phyloP scores from a whole-genome alignment of 2,888 invertebrate genomes.

The Microctonus hyperodae region DNA sequence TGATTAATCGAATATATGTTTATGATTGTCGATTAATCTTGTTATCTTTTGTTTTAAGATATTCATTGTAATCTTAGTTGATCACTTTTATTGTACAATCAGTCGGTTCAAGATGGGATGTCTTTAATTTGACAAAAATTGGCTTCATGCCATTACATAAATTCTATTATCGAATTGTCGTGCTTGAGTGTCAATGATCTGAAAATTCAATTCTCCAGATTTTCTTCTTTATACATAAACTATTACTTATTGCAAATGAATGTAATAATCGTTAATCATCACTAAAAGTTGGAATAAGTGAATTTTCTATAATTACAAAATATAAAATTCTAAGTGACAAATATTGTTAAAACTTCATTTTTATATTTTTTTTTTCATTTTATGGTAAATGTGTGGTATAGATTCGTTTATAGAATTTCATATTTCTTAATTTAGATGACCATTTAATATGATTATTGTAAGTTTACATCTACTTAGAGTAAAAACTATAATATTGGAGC shows the following conservation, averaged over 20 bases:
- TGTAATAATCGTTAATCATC: background rate
- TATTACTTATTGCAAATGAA: background rate
- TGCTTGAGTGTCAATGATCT: conserved; percentile 4
- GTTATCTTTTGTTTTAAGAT: conserved; percentile 12
- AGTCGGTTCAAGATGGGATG: background rate
- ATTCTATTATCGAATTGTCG: background rate
- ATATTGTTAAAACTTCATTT: conserved; percentile 25
- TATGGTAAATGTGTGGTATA: conserved; percentile 32
- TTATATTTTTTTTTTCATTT: conserved; percentile 13
- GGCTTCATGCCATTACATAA: conserved; percentile 27
- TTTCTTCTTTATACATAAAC: background rate
- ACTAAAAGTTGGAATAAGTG: background rate
- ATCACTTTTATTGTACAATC: background rate
- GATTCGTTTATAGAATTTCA: conserved; percentile 28
- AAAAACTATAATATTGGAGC: conserved; percentile 54
- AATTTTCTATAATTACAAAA: conserved; percentile 44
- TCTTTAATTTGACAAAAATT: conserved; percentile 10
- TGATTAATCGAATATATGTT: conserved; percentile 29
- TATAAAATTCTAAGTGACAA: conserved; percentile 57
- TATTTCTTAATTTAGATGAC: conserved; percentile 30
- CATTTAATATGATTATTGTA: conserved; percentile 37
- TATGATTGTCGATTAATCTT: conserved; percentile 24
- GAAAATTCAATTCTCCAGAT: background rate
- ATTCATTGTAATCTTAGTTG: conserved; percentile 3
- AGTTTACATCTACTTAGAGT: conserved; percentile 44